A percentile compares a stretch with the other conserved stretches of the same genome.
Conservation (phyloP, 2,888 invertebrate species). For the Heliothis peltigera region DNA sequence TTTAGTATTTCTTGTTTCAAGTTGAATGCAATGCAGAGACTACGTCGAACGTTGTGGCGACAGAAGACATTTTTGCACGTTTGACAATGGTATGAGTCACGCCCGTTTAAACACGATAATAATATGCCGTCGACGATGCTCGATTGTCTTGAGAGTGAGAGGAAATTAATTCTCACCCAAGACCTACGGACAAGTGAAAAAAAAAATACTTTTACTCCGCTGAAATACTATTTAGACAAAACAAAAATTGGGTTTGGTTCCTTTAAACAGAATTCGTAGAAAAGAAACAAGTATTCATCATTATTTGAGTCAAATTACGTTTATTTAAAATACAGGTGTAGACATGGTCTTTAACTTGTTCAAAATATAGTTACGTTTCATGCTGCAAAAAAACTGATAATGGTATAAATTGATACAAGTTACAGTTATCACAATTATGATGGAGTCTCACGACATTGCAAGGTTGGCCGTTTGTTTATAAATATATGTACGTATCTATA, state of each 20-base stretch:
- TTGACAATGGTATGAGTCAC: conserved; percentile 56
- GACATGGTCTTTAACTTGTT: neutral
- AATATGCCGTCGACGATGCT: conserved; percentile 48
- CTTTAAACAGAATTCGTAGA: too few relatives aligned
- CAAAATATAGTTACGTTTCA: neutral
- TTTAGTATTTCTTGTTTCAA: conserved; percentile 33
- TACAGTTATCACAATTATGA: conserved; percentile 10
- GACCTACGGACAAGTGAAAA: neutral
- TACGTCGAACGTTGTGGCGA: conserved; percentile 18
- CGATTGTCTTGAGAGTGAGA: conserved; percentile 30
- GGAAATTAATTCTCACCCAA: conserved; percentile 20
- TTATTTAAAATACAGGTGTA: too few relatives aligned
- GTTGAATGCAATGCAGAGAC: conserved; percentile 20
- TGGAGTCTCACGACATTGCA: conserved; percentile 40
- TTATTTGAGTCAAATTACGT: too few relatives aligned
- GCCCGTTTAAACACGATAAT: conserved; percentile 55
- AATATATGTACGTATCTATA: neutral
- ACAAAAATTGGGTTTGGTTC: too few relatives aligned
- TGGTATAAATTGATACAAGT: conserved; percentile 13
- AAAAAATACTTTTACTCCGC: neutral
- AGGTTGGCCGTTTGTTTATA: conserved; percentile 20
- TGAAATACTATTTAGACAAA: too few relatives aligned
- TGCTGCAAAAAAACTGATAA: neutral
- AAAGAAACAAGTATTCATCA: too few relatives aligned
- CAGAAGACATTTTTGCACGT: conserved; percentile 79